Base-by-base conservation (phyloP, 2,888 invertebrate species). In the Epistrophe eligans region DNA sequence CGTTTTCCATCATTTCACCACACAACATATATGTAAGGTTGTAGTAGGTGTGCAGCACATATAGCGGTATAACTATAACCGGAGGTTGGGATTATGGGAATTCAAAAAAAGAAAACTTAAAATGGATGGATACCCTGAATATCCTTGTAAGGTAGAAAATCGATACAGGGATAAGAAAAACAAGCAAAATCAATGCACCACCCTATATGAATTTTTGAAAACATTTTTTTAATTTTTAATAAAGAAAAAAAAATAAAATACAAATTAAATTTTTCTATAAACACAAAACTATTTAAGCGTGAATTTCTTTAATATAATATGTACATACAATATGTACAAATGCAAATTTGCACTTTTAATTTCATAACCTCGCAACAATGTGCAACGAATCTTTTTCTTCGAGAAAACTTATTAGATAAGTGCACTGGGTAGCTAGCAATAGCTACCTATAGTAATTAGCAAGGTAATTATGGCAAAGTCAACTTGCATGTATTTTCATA, bases 121-220 rank as follows among this genome's bases (percentile, higher is more conserved):
- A 64, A 81, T 71, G 77, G 73, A 81, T 71, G 77, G 73, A 85
- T 71, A 85, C 77, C 84, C 15, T 3, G n/a, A 55, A 70, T 74
- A 77, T 84, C 79, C 79, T 84, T 84, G 60, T 45, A 28, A 64
- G 73, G 35, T 74, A 64, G 43, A 85, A 85, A 85, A 85, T 85
- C 85, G 55, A 85, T 85, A 81, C 32, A 70, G 35, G 77, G 74
- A 70, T 58, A 48, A 66, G 19, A 48, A 72, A 77, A 24, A 24
- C 13, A 77, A 35, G 38, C n/a, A 66, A 62, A 81, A 66, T 60
- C 67, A 70, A 62, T 67, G 45, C 57, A 66, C 43, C 15, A 17
- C 40, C 32, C 32, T 13, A 17, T n/a, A 52, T 10, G 35, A 40
- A 52, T 15, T 24, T 66, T 24, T 15, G 15, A n/a, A 35, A 43